Evolutionary conservation across 2,113 vertebrate genomes (phyloP).

Genomic region (Anhinga rufa): DNA sequence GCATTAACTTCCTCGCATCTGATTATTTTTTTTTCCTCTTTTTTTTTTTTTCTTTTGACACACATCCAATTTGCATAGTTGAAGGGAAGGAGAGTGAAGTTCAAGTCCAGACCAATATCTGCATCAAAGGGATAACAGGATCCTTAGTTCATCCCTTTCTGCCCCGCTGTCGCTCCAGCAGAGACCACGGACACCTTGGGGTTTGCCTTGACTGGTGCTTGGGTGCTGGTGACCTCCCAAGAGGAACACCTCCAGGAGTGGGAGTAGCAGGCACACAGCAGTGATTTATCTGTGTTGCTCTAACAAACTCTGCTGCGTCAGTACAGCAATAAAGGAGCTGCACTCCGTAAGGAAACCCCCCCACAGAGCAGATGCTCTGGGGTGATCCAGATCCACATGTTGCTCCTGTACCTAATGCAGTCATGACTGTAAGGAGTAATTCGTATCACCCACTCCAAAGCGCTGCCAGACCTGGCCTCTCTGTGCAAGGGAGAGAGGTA

Average conservation of each 20-base stretch:
- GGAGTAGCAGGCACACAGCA: neutral
- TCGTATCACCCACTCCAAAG: neutral
- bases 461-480: neutral
- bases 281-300: neutral
- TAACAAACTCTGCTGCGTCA: neutral
- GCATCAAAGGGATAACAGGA: neutral
- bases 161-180: neutral
- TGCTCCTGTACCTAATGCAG: neutral
- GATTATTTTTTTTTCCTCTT: neutral
- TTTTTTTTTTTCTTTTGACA: neutral
- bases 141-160: neutral
- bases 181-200: neutral
- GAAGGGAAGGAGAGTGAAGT: neutral
- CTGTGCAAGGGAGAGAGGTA: too few species aligned
- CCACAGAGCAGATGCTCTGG: neutral
- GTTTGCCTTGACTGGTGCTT: neutral
- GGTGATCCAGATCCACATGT: fast-evolving
- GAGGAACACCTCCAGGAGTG: neutral
- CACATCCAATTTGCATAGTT: neutral
- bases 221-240: neutral
- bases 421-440: neutral
- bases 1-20: neutral
- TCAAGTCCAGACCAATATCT: neutral
- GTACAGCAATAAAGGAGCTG: neutral
- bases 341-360: neutral